Percentiles rank a stretch among this genome's conserved stretches.
These are phyloP conservation scores for Orthonyx spaldingii DNA, from an alignment of 2,113 vertebrate genomes.

Conservation along the genomic window DNA sequence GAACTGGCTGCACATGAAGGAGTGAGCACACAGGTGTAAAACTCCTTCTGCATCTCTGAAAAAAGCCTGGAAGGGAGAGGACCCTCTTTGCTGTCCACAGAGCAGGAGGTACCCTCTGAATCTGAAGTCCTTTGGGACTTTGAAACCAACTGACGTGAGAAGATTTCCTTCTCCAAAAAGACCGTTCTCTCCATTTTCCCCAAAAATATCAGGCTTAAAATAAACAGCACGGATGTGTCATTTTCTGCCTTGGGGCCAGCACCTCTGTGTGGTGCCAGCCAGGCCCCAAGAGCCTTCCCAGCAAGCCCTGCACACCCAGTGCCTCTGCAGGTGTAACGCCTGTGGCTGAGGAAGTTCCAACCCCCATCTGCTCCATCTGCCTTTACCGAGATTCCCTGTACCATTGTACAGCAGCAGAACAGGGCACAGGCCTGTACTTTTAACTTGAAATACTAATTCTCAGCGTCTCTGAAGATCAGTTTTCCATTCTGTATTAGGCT, in stretches of 20 bases:
- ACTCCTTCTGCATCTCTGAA: background rate
- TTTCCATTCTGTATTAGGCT: background rate
- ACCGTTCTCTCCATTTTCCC: background rate
- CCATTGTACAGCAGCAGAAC: background rate
- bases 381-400: background rate
- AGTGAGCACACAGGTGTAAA: background rate
- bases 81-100: background rate
- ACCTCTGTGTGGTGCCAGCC: background rate
- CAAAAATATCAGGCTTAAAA: background rate
- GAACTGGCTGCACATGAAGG: background rate
- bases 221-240: background rate
- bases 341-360: background rate
- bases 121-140: background rate
- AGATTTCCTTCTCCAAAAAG: background rate
- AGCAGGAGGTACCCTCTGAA: background rate
- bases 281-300: background rate
- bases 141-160: rapidly evolving
- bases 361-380: background rate
- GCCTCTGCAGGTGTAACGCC: background rate
- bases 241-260: background rate
- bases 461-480: background rate
- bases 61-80: background rate
- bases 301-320: background rate
- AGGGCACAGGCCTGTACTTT: background rate
- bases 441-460: background rate